Conservation (phyloP, 2,888 invertebrate species). For the Peribatodes rhomboidaria region DNA sequence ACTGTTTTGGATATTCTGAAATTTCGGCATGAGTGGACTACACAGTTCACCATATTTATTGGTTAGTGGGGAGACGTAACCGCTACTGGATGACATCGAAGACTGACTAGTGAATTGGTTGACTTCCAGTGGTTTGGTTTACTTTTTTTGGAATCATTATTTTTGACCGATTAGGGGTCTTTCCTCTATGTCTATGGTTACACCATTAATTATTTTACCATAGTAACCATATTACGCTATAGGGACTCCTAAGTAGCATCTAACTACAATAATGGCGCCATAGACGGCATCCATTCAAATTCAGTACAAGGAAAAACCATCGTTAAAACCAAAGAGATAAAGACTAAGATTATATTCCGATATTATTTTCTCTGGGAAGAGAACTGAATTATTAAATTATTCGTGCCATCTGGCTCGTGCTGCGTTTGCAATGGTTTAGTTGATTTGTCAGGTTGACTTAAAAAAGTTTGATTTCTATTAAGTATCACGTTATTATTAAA, state of each 20-base stretch:
- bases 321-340: conserved; percentile 56
- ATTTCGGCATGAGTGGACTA: no score
- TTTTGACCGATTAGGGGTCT: no score
- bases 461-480: not conserved
- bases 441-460: not conserved
- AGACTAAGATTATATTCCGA: conserved; percentile 55
- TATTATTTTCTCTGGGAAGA: conserved; percentile 56
- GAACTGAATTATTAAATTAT: conserved; percentile 75
- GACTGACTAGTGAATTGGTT: no score
- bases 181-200: no score
- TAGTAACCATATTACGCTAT: not conserved
- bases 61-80: no score
- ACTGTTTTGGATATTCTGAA: no score
- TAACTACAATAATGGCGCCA: conserved; percentile 15
- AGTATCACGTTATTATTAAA: no score
- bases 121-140: no score
- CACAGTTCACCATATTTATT: no score
- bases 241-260: not conserved
- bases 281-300: conserved; percentile 10
- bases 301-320: conserved; percentile 56
- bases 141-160: no score
- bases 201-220: not conserved
- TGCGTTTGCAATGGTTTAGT: conserved; percentile 52
- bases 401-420: conserved; percentile 62
- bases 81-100: no score